Percentiles rank a stretch among this genome's conserved stretches.
Evolutionary conservation across 2,797 vertebrate species (phyloP).

Genomic region (Malacoctenus gilli): DNA sequence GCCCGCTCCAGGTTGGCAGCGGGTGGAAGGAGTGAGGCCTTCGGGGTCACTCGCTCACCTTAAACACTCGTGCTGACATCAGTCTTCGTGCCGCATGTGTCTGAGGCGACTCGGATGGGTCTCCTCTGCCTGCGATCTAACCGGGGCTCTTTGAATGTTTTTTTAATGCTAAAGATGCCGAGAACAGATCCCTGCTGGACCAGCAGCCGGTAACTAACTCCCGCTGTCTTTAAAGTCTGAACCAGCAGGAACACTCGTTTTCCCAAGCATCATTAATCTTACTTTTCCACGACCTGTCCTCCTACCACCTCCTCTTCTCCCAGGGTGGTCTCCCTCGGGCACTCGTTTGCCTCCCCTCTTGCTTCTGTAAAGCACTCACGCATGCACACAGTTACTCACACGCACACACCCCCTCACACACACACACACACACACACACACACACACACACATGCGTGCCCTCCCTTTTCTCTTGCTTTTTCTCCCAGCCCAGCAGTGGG

Average conservation of each 20-base stretch:
- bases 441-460: background rate
- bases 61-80: constrained; percentile 44
- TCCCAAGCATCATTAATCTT: constrained; percentile 80
- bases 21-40: constrained; percentile 23
- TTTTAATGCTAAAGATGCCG: constrained; percentile 58
- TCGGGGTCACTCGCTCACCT: constrained; percentile 38
- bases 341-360: constrained; percentile 65
- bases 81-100: constrained; percentile 19
- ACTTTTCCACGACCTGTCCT: constrained; percentile 76
- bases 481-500: constrained; percentile 27
- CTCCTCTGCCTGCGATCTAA: constrained; percentile 26
- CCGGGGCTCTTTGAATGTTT: constrained; percentile 43
- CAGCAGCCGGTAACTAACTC: constrained; percentile 71
- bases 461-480: constrained; percentile 4
- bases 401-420: constrained; percentile 4
- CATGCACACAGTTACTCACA: constrained; percentile 7
- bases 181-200: constrained; percentile 63
- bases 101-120: constrained; percentile 22
- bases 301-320: constrained; percentile 66
- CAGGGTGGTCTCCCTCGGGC: constrained; percentile 73
- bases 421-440: constrained; percentile 14
- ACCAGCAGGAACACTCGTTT: constrained; percentile 73
- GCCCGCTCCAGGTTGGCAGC: constrained; percentile 40
- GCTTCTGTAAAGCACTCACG: constrained; percentile 34
- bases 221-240: constrained; percentile 70